A percentile compares a stretch with the other conserved stretches of the same genome.
Evolutionary conservation across 2,888 invertebrate species (phyloP).

Genomic region (Orthonevra nobilis): DNA sequence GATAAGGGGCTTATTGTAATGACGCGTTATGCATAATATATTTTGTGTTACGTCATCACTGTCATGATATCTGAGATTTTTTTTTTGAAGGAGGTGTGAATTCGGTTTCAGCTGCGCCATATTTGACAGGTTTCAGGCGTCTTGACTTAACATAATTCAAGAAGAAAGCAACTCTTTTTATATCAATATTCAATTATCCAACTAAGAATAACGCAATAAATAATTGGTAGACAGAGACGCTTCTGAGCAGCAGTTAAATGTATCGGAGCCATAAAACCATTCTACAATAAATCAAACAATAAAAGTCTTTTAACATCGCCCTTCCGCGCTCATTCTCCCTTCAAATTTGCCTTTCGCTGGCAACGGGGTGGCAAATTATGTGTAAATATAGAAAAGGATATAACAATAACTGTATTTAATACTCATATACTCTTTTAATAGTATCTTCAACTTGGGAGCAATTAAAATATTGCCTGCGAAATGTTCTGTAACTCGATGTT

Average conservation of each 20-base stretch:
- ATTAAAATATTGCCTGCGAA: slow-evolving; percentile 60
- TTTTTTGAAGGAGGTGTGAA: slow-evolving; percentile 50
- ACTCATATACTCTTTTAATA: slow-evolving; percentile 61
- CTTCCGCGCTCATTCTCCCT: slow-evolving; percentile 41
- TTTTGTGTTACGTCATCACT: slow-evolving; percentile 64
- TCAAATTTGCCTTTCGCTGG: slow-evolving; percentile 43
- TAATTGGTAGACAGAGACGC: slow-evolving; percentile 24
- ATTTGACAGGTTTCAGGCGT: no score
- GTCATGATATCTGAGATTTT: slow-evolving; percentile 59
- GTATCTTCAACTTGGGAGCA: slow-evolving; percentile 68
- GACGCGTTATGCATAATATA: no score
- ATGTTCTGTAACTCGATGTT: slow-evolving; percentile 9
- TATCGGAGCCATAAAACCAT: slow-evolving; percentile 47
- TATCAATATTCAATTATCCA: no score
- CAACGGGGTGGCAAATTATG: slow-evolving; percentile 50
- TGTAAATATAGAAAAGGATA: slow-evolving; percentile 57
- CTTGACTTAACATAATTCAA: no score
- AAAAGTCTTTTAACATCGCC: slow-evolving; percentile 60
- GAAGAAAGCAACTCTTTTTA: no score
- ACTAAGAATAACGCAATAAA: no score
- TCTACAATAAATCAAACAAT: slow-evolving; percentile 62
- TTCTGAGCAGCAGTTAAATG: slow-evolving; percentile 48
- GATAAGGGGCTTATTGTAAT: slow-evolving; percentile 44
- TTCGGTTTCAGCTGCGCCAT: slow-evolving; percentile 54
- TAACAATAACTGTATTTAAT: slow-evolving; percentile 68